Conservation (phyloP, 2,888 invertebrate species). For the Alloscopus bannaensis region DNA sequence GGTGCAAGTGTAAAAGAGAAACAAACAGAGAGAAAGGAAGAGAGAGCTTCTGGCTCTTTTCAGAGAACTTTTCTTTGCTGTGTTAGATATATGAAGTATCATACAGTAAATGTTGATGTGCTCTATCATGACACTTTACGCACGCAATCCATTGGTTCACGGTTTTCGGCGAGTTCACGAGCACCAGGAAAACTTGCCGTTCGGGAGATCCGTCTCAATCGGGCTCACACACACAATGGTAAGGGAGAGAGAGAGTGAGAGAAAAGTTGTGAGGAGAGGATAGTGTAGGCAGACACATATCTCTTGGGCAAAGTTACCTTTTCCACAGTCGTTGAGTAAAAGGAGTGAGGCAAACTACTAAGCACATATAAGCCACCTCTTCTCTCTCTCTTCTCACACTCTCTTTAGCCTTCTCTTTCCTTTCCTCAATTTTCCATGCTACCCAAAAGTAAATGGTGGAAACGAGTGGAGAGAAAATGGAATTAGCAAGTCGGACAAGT, state of each 20-base stretch:
- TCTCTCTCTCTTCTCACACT: too few species aligned
- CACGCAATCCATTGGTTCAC: constrained; percentile 43
- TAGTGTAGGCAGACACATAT: too few species aligned
- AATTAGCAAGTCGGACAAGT: constrained; percentile 32
- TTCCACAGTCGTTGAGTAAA: too few species aligned
- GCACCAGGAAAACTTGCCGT: constrained; percentile 8
- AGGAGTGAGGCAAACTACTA: too few species aligned
- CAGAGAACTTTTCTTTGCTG: background rate
- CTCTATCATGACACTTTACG: constrained; percentile 17
- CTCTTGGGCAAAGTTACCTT: too few species aligned
- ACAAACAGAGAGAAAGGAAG: background rate
- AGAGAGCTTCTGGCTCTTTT: background rate
- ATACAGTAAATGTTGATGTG: constrained; percentile 23
- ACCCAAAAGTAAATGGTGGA: background rate
- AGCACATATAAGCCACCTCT: too few species aligned
- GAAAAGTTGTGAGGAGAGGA: too few species aligned
- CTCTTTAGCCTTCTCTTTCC: too few species aligned
- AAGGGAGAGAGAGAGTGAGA: background rate
- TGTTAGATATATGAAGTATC: too few species aligned
- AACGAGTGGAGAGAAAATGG: background rate
- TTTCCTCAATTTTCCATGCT: background rate
- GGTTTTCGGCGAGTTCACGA: constrained; percentile 55
- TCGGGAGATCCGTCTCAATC: constrained; percentile 27
- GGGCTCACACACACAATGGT: background rate
- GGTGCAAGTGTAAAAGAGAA: background rate